Evolutionary conservation across 2,113 vertebrate species (phyloP), one percentile per base, ranked within the genome.

Genomic region (Anser cygnoides): DNA sequence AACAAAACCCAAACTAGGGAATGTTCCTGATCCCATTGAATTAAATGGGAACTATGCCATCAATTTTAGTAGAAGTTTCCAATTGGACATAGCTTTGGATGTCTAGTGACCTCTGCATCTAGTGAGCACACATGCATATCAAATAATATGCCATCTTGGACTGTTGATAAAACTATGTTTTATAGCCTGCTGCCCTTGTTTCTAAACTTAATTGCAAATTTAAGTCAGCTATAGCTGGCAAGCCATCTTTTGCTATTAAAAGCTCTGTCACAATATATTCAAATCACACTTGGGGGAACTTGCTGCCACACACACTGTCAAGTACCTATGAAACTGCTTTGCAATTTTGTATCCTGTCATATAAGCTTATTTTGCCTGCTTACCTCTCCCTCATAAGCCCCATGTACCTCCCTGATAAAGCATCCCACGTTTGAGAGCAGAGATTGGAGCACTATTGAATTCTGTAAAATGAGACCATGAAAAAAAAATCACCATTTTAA

Each of bases 401-500:
- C 70, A 81, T 63, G 80, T 97, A 95, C 71, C 84, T 97, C 91
- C 70, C 87, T 95, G 80, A 95, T 87, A 86, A 94, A 97, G 78
- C 85, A 91, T 77, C 88, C 95, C 86, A 90, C 54, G 86, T 92
- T 87, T 89, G 84, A 73, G 58, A 63, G 83, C 35, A 97, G 91
- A 97, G 91, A 95, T 90, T 11, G 57, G 87, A 91, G 61, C 50
- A 86, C 52, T 39, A 62, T 82, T 33, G 62, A 93, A 67, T 96
- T 97, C 91, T 97, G 97, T 97, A 98, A 98, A 96, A 95, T 35
- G 95, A 98, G 94, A 96, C 83, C 41, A 35, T 1, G 1, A 75
- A 66, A n/a, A 66, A 72, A 71, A 43, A 84, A 59, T 76, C 77
- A 74, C 81, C 80, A 97, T 98, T 94, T 95, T n/a, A 96, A 98